These are phyloP conservation scores for Clarias fuscus DNA, from an alignment of 2,797 vertebrate species.

Conservation along the genomic window DNA sequence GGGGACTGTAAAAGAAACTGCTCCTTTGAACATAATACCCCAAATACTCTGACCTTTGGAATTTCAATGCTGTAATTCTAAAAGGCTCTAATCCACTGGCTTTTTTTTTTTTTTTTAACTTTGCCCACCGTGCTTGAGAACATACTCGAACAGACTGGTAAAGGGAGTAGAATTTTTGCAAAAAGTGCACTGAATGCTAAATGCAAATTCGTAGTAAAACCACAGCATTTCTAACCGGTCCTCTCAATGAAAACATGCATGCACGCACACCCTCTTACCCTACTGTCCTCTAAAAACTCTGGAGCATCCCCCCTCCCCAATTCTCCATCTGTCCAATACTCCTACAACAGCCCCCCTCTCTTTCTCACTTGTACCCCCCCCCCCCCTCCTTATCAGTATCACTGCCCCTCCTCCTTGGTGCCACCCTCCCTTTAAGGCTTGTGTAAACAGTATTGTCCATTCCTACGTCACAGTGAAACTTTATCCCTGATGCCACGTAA, in stretches of 20 bases:
- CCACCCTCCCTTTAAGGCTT: constrained; percentile 30
- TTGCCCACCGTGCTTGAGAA: constrained; percentile 12
- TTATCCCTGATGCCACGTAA: constrained; percentile 52
- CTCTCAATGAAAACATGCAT: constrained; percentile 29
- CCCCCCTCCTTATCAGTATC: constrained; percentile 11
- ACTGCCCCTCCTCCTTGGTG: constrained; percentile 9
- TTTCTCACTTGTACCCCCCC: constrained; percentile 1
- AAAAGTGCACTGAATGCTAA: constrained; percentile 35
- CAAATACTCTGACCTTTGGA: constrained; percentile 1
- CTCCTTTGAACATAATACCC: constrained; percentile 2
- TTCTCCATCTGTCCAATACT: constrained; percentile 36
- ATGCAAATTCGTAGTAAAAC: constrained; percentile 47
- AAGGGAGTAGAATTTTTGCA: constrained; percentile 14
- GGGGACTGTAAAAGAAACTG: neutral
- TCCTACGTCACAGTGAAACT: constrained; percentile 49
- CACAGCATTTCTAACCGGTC: constrained; percentile 44
- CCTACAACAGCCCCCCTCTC: neutral
- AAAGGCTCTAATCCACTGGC: neutral
- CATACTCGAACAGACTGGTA: neutral
- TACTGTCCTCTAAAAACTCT: constrained; percentile 17
- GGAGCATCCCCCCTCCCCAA: constrained; percentile 13
- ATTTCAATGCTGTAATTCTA: constrained; percentile 19
- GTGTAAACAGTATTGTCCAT: constrained; percentile 49
- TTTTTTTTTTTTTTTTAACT: neutral
- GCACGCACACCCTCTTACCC: constrained; percentile 15